Evolutionary conservation across 2,797 vertebrate genomes (phyloP), one percentile per base, ranked within the genome.

Genomic region (Alca torda): DNA sequence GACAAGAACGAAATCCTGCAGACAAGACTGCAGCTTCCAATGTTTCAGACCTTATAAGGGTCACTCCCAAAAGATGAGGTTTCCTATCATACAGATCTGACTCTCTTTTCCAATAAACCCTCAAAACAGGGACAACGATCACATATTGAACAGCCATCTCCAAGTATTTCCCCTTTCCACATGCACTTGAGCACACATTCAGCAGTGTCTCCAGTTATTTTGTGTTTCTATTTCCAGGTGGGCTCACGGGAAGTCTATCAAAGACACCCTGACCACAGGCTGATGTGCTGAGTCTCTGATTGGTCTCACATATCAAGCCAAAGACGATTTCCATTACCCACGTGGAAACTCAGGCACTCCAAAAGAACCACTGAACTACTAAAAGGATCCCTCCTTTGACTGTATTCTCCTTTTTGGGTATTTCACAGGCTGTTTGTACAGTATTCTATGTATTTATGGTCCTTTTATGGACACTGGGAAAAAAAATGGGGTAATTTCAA

Each of bases 171-270:
- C 15, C 31, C 17, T 26, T 70, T 13, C 64, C 65, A 35, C 13
- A 14, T 1, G 2, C 23, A 35, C 87, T 10, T 15, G 9, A 63
- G 60, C 60, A 43, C 73, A 41, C 20, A 1, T 31, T 64, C 64
- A 21, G 59, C 51, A 50, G 7, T 2, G 10, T 50, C 78, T 54
- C 48, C 53, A 16, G 14, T 61, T 65, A 6, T 30, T 33, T 11
- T 14, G 45, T 37, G 30, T 26, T 78, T 11, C 8, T 39, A 3
- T 39, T 61, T 82, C 89, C 70, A 41, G 21, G 0, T 39, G 30
- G 31, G 21, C 26, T 48, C 28, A 4, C 0, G 1, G 37, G 10
- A 79, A 59, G 11, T 26, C 64, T 54, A 24, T 4, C 13, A 7
- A 43, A 61, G n/a, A 23, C 23, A 10, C 13, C 13, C 51, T 77